Evolutionary conservation across 2,113 vertebrate genomes (phyloP).

Genomic region (Prinia subflava): DNA sequence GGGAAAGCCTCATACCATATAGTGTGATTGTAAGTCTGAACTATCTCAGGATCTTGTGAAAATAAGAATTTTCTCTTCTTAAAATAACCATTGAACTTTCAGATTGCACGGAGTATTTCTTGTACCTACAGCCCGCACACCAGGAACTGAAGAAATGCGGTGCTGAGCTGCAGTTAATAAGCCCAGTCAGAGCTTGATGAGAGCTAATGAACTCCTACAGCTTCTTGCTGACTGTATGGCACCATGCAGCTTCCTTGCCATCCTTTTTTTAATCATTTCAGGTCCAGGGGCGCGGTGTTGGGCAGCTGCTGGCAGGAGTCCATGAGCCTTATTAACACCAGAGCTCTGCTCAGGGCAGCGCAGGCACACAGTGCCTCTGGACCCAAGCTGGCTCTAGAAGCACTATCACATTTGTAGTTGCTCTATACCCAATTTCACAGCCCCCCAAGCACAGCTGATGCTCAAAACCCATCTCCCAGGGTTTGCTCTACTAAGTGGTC

Average conservation of each 20-base stretch:
- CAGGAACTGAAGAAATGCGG: neutral
- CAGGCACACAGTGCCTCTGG: neutral
- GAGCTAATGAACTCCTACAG: neutral
- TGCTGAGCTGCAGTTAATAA: constrained; percentile 13
- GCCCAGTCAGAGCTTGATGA: neutral
- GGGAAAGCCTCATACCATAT: neutral
- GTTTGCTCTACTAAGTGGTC: neutral
- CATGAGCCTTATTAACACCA: neutral
- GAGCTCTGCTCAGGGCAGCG: neutral
- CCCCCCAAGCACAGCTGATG: neutral
- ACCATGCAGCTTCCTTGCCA: neutral
- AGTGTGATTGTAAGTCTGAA: neutral
- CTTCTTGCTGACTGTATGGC: neutral
- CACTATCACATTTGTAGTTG: neutral
- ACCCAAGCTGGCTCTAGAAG: neutral
- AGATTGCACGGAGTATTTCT: neutral
- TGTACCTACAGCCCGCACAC: neutral
- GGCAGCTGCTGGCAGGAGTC: neutral
- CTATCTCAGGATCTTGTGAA: constrained; percentile 3
- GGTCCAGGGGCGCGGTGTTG: neutral
- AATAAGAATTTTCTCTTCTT: neutral
- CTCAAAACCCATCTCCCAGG: neutral
- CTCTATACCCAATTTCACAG: neutral
- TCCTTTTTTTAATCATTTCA: neutral
- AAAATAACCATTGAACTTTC: neutral